Conservation (phyloP, 2,113 vertebrate species). For the Phylloscopus trochiloides region DNA sequence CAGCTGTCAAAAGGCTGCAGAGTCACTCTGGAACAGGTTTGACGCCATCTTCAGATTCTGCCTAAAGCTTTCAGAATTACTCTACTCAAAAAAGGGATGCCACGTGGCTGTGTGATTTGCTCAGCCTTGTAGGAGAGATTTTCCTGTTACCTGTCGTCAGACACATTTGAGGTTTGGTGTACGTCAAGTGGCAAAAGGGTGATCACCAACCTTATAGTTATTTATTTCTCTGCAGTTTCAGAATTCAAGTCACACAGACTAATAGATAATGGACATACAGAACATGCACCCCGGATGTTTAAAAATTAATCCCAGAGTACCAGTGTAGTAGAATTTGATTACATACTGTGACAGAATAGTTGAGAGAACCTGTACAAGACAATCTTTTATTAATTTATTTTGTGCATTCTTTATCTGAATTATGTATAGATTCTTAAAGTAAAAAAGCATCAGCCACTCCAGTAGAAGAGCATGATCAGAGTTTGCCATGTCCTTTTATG, state of each 20-base stretch:
- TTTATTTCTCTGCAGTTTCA: not conserved
- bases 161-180: not conserved
- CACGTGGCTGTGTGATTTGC: not conserved
- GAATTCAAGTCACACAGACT: not conserved
- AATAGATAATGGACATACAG: not conserved
- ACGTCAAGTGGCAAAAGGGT: not conserved
- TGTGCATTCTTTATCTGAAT: not conserved
- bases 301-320: not conserved
- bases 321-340: not conserved
- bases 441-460: not conserved
- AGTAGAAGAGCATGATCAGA: not conserved
- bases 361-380: not conserved
- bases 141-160: not conserved
- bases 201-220: not conserved
- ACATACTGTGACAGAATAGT: not conserved
- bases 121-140: not conserved
- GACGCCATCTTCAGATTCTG: not conserved
- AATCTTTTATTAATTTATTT: not conserved
- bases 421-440: not conserved
- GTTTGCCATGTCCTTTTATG: not conserved
- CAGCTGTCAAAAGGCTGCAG: not conserved
- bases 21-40: not conserved
- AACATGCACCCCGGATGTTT: not conserved
- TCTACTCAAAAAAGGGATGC: not conserved
- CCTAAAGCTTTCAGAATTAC: not conserved